Base-by-base conservation (phyloP, 2,797 vertebrate species). In the Triplophysa bombifrons region DNA sequence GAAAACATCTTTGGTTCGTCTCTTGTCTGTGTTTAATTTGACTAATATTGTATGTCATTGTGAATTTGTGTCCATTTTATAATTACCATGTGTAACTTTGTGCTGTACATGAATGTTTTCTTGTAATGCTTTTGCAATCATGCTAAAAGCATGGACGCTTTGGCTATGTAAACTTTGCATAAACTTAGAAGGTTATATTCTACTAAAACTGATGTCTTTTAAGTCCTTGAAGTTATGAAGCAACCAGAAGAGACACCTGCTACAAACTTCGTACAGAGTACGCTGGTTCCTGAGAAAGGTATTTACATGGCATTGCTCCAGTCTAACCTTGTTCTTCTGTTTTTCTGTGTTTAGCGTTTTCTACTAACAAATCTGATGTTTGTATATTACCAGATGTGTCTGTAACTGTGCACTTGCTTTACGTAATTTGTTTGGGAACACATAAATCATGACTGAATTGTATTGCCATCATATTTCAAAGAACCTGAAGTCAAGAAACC, bases 381-480 rank as follows among this genome's bases (percentile, higher is more conserved):
- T 20, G 48, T 77, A 46, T 56, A 12, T 80, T 63, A 27, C 13
- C 25, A 27, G 25, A 41, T 51, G 5, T 50, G 30, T 67, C 46
- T 48, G 46, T 48, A 38, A 7, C 22, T 70, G 46, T 70, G 38
- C 12, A 74, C 51, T 34, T 78, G 9, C 8, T 70, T 51, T 71
- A 46, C n/a, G 16, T 16, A 30, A 27, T 48, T 70, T 12, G 16
- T 71, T 53, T 67, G 34, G 63, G 79, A 17, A 46, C 51, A 25
- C 12, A 19, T 34, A 11, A 41, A 34, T 70, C 60, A 13, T 74
- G 27, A 74, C 70, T 74, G 17, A 75, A 56, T 48, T 72, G 46
- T 38, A 63, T 81, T 71, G 53, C 20, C 64, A 83, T 90, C 53
- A 83, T 90, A 67, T 93, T 82, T 92, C 91, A 77, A 92, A 94